A percentile compares a stretch with the other conserved stretches of the same genome.
These are phyloP conservation scores for Hydrotaea diabolus DNA, from an alignment of 2,888 invertebrate species.

Conservation along the genomic window DNA sequence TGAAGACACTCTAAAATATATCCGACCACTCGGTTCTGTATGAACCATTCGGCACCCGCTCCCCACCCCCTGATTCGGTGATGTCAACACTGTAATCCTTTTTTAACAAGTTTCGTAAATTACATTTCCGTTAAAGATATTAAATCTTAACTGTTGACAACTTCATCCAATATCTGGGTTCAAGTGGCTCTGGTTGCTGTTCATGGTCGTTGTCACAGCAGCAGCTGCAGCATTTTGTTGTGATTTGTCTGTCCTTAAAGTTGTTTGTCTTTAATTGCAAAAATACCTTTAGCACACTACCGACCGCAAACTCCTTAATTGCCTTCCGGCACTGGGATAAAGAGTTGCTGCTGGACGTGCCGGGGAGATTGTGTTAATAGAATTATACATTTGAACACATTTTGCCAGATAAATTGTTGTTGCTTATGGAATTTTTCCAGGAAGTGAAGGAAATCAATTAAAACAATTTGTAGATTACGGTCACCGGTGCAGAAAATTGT, in stretches of 20 bases:
- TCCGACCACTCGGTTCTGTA: too few species aligned
- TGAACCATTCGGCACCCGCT: too few species aligned
- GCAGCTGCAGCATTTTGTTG: background rate
- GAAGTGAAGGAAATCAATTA: constrained; percentile 40
- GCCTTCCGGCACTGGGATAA: too few species aligned
- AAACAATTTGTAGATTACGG: constrained; percentile 39
- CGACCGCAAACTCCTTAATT: background rate
- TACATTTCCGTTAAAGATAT: constrained; percentile 31
- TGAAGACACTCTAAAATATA: too few species aligned
- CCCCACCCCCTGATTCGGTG: too few species aligned
- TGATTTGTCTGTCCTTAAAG: background rate
- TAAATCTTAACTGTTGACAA: constrained; percentile 39
- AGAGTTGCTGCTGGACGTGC: too few species aligned
- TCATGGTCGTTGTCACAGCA: too few species aligned
- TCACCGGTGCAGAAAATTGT: constrained; percentile 18
- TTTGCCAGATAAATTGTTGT: too few species aligned
- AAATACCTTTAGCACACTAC: background rate
- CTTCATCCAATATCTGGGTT: constrained; percentile 12
- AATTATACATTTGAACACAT: too few species aligned
- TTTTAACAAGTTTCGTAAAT: constrained; percentile 44
- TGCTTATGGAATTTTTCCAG: background rate
- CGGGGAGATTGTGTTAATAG: too few species aligned
- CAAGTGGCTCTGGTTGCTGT: too few species aligned
- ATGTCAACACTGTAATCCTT: constrained; percentile 25
- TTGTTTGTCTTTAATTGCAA: background rate